Evolutionary conservation across 2,797 vertebrate genomes (phyloP), one percentile per base, ranked within the genome.

Genomic region (Perodicticus potto): DNA sequence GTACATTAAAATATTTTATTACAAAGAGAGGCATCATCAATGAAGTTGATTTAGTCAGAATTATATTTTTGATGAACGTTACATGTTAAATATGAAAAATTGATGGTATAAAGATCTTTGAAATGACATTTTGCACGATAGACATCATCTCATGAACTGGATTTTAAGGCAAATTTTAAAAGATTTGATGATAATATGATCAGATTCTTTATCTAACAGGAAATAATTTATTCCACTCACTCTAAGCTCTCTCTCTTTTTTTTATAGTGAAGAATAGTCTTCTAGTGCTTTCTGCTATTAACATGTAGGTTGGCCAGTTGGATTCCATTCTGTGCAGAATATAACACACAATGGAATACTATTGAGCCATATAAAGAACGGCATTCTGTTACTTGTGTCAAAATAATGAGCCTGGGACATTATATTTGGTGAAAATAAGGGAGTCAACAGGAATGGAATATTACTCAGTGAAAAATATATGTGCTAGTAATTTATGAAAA

Each of bases 1-100:
- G 27, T 76, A 69, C 10, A 32, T 96, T 43, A 91, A 86, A 90
- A 70, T 89, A 93, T 89, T 83, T 88, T 86, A 92, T 89, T 86
- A 57, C 40, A 86, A 87, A 85, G 20, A 11, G 11, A 86, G 29
- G 23, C 40, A 85, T 84, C 87, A 53, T 61, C 57, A 77, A 23
- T 85, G 88, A 95, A 5, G 23, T 59, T 93, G 45, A n/a, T 84
- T 37, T 37, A 95, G 32, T 85, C 78, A 85, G 45, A 12, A 57
- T 34, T 92, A 19, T 55, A 92, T 65, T 69, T 59, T 59, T 69
- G 4, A 53, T 83, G 27, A 77, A 86, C 91, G 13, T 93, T 59
- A 53, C 17, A 19, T 61, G n/a, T 32, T 92, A 89, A 81, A 82
- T 78, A 77, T 84, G 2, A 59, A 57, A 91, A 95, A 67, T 10